Evolutionary conservation across 2,113 vertebrate genomes (phyloP).

Genomic region (Scomber japonicus): DNA sequence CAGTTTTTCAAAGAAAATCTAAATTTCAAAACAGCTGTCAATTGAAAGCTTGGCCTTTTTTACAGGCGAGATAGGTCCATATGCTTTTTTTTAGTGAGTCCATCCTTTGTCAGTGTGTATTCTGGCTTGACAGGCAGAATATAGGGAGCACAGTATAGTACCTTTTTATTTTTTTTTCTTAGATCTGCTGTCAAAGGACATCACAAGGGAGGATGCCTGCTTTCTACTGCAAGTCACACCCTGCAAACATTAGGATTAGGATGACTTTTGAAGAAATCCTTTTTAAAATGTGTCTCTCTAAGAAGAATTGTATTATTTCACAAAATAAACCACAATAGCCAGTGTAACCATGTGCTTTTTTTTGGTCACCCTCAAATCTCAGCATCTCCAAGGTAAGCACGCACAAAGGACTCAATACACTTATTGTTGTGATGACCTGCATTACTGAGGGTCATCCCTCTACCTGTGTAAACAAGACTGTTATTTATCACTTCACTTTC

Average conservation of each 20-base stretch:
- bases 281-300: neutral
- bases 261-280: neutral
- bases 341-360: conserved; percentile 8
- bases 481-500: conserved; percentile 67
- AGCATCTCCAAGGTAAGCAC: conserved; percentile 21
- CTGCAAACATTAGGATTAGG: neutral
- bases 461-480: conserved; percentile 75
- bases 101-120: conserved; percentile 36
- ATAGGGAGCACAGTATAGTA: conserved; percentile 45
- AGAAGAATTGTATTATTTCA: neutral
- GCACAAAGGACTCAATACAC: conserved; percentile 17
- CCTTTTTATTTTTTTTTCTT: conserved; percentile 23
- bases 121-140: conserved; percentile 60
- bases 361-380: conserved; percentile 4
- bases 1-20: conserved; percentile 53
- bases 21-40: conserved; percentile 71
- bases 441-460: conserved; percentile 59
- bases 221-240: conserved; percentile 35
- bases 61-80: conserved; percentile 34
- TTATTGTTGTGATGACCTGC: conserved; percentile 51
- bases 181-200: conserved; percentile 67
- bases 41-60: conserved; percentile 29
- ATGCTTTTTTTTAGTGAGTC: conserved; percentile 12
- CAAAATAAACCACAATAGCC: neutral
- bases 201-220: conserved; percentile 37